Base-by-base conservation (phyloP, 2,797 vertebrate genomes). In the Sandelia bainsii region DNA sequence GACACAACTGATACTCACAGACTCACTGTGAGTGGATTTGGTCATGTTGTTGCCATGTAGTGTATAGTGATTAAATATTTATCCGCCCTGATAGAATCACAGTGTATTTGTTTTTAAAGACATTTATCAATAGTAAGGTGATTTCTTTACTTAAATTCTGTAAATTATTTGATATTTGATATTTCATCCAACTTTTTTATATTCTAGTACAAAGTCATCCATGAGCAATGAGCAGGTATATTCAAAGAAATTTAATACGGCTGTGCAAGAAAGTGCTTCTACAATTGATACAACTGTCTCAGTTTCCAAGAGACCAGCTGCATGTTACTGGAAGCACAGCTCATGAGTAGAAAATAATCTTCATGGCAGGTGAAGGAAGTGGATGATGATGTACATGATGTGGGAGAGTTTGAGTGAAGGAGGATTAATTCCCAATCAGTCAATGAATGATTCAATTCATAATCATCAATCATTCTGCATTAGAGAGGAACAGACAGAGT, bases 371-470 rank as follows among this genome's bases (percentile, higher is more conserved):
- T 14, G 49, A 34, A 66, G 49, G 65, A 42, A 57, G 42, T 59
- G 69, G 65, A 49, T 68, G 61, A 83, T 75, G 80, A 83, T 82
- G 50, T 64, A 74, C 80, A 70, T 68, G 66, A 45, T 54, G 53
- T 60, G 44, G 52, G 51, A 52, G 48, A 69, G 69, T 42, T 40
- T 39, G 39, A 75, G 19, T 74, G 40, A 80, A 75, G 51, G 25
- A 52, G 61, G 63, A 81, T 82, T 82, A 75, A 69, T 77, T 71
- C 42, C 22, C 59, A 39, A 83, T 85, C 76, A 73, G 64, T 86
- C 80, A 87, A 70, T 40, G 66, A 72, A 77, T 34, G 32, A 34
- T 34, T 34, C 32, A 34, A 25, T 12, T 9, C 3, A 39, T 20
- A 19, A 34, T 34, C 32, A 34, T 34, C 32, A 34, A 34, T 34